phyloP scores from a whole-genome alignment of 2,113 vertebrate species.

The Anser brachyrhynchus region DNA sequence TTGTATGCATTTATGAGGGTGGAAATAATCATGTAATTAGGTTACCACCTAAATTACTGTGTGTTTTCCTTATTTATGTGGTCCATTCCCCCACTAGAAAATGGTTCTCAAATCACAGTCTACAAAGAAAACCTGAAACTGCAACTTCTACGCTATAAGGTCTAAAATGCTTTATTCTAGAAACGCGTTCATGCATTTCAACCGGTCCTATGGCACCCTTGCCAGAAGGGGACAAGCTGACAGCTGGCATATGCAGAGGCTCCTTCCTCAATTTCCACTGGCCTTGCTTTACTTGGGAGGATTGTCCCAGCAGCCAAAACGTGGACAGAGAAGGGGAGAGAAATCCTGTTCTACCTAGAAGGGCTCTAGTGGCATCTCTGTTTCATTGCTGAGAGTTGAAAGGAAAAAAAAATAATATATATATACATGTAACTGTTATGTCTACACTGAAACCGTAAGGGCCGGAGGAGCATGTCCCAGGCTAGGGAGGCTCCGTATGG shows the following conservation, averaged over 20 bases:
- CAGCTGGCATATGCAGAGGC: not conserved
- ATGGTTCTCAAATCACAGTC: not conserved
- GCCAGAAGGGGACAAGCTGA: not conserved
- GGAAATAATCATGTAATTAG: conserved; percentile 47
- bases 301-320: not conserved
- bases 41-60: conserved; percentile 23
- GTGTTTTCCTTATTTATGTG: conserved; percentile 21
- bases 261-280: not conserved
- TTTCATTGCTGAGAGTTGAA: not conserved
- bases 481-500: not conserved
- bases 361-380: not conserved
- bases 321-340: not conserved
- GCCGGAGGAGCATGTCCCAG: not conserved
- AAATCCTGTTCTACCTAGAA: not conserved
- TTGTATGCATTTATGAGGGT: not conserved
- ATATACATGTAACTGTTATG: too few species aligned
- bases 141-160: not conserved
- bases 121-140: not conserved
- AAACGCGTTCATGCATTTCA: not conserved
- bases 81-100: not conserved
- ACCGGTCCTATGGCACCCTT: not conserved
- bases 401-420: not conserved
- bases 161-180: not conserved
- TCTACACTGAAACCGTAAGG: not conserved
- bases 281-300: not conserved